These are phyloP conservation scores for Sebastes aleutianus DNA, from an alignment of 2,797 vertebrate species.

Conservation along the genomic window DNA sequence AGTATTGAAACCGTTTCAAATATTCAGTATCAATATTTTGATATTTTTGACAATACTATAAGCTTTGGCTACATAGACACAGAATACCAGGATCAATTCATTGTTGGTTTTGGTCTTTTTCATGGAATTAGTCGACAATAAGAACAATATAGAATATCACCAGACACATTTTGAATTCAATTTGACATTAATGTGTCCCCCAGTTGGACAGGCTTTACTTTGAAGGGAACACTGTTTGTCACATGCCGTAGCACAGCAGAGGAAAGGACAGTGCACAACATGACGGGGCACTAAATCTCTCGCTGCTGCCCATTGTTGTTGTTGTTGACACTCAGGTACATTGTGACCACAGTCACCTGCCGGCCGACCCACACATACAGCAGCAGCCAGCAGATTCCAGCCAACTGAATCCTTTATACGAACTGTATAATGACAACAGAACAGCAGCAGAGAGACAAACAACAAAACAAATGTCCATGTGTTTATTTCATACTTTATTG, in stretches of 20 bases:
- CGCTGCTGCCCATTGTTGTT: slow-evolving; percentile 62
- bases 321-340: slow-evolving; percentile 55
- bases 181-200: not conserved
- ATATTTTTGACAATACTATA: too few relatives aligned
- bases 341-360: slow-evolving; percentile 55
- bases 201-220: not conserved
- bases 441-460: slow-evolving; percentile 35
- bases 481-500: slow-evolving; percentile 14
- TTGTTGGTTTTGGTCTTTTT: not conserved
- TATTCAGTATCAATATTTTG: too few relatives aligned
- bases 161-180: not conserved
- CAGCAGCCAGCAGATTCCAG: slow-evolving; percentile 70
- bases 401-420: slow-evolving; percentile 38
- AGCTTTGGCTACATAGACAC: not conserved
- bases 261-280: slow-evolving; percentile 36
- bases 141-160: not conserved
- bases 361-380: slow-evolving; percentile 25
- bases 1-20: too few relatives aligned
- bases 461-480: slow-evolving; percentile 20
- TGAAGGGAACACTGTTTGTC: slow-evolving; percentile 10
- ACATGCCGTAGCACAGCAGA: slow-evolving; percentile 24
- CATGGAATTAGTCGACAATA: not conserved
- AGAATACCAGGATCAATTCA: not conserved
- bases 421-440: slow-evolving; percentile 23
- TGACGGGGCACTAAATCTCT: slow-evolving; percentile 48